These are phyloP conservation scores for Drosophila bipectinata DNA, from an alignment of 1,140 invertebrate genomes.

Conservation along the genomic window DNA sequence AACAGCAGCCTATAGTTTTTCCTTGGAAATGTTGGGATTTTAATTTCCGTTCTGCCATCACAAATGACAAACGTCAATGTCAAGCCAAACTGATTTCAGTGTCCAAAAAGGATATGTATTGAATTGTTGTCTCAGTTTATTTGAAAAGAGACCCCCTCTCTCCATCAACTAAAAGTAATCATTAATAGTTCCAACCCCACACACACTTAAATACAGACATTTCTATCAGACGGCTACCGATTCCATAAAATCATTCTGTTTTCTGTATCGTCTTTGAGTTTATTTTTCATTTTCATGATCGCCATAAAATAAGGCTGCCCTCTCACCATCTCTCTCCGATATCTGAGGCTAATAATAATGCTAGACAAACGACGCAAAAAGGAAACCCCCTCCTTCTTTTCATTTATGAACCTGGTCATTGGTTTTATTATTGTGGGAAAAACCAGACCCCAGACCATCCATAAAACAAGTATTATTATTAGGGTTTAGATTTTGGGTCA, in stretches of 20 bases:
- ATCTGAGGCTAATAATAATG: slow-evolving; percentile 32
- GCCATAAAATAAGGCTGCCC: slow-evolving; percentile 27
- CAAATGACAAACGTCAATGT: slow-evolving; percentile 62
- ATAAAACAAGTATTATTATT: slow-evolving; percentile 35
- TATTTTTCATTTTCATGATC: slow-evolving; percentile 21
- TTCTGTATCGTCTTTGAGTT: not conserved
- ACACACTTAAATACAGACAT: not conserved
- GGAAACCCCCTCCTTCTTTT: slow-evolving; percentile 1
- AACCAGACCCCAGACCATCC: not conserved
- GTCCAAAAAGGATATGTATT: not conserved
- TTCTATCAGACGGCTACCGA: slow-evolving; percentile 20
- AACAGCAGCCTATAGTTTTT: not conserved
- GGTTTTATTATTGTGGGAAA: slow-evolving; percentile 32
- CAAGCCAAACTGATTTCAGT: not conserved
- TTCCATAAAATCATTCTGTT: slow-evolving; percentile 27
- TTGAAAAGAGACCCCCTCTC: not conserved
- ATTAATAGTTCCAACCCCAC: no score
- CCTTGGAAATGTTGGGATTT: slow-evolving; percentile 37
- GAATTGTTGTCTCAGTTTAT: not conserved
- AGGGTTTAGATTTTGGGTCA: slow-evolving; percentile 10
- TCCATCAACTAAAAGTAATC: not conserved
- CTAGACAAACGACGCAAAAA: slow-evolving; percentile 43
- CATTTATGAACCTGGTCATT: slow-evolving; percentile 26
- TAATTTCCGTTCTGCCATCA: slow-evolving; percentile 66
- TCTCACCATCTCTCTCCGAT: slow-evolving; percentile 13